Conservation (phyloP, 2,888 invertebrate genomes). For the Melipona beecheii region DNA sequence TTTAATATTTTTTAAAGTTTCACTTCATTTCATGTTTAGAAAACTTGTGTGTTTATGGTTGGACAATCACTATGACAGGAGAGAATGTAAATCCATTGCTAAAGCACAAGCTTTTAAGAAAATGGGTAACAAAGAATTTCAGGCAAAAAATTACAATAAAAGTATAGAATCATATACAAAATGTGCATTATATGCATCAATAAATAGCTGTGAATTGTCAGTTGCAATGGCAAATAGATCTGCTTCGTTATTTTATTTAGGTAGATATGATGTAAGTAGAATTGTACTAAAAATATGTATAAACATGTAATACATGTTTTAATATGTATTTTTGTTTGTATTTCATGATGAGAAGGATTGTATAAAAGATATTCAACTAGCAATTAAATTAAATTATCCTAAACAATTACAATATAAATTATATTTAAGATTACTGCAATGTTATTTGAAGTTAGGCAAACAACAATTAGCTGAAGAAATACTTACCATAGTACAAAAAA, state of each 20-base stretch:
- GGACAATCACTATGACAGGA: conserved; percentile 75
- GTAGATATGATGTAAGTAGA: conserved; percentile 86
- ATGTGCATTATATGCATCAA: conserved; percentile 87
- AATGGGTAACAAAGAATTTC: conserved; percentile 87
- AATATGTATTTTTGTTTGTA: not conserved
- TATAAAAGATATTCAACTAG: conserved; percentile 87
- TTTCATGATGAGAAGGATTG: conserved; percentile 85
- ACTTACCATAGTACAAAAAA: conserved; percentile 61
- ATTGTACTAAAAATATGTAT: not conserved
- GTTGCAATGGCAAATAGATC: conserved; percentile 89
- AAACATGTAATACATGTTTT: not conserved
- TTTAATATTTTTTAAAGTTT: not conserved
- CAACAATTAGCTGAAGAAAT: conserved; percentile 81
- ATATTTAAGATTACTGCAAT: conserved; percentile 88
- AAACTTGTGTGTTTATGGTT: conserved; percentile 80
- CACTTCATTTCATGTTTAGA: conserved; percentile 66
- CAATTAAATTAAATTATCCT: conserved; percentile 88
- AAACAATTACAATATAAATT: conserved; percentile 87
- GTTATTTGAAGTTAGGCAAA: conserved; percentile 86
- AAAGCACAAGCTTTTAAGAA: conserved; percentile 82
- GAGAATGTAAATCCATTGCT: conserved; percentile 77
- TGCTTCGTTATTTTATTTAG: conserved; percentile 87
- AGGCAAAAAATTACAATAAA: conserved; percentile 84
- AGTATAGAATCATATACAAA: conserved; percentile 87
- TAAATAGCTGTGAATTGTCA: conserved; percentile 86